Percentiles rank a stretch among this genome's conserved stretches.
These are phyloP conservation scores for Amphiprion clarkii DNA, from an alignment of 2,797 vertebrate genomes.

Conservation along the genomic window DNA sequence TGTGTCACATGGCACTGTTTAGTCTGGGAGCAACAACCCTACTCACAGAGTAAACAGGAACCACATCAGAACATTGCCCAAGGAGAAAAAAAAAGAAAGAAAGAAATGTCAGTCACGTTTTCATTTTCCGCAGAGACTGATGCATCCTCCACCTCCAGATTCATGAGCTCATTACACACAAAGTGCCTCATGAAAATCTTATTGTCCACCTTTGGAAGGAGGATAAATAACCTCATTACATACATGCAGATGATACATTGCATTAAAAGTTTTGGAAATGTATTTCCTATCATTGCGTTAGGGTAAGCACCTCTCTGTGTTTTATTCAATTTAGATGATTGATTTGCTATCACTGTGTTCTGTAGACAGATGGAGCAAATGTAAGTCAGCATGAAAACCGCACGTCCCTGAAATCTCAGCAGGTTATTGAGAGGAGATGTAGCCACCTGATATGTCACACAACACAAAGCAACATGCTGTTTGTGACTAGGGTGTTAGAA, in stretches of 20 bases:
- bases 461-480: background rate
- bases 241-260: conserved; percentile 19
- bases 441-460: conserved; percentile 1
- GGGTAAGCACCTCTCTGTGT: background rate
- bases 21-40: background rate
- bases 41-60: conserved; percentile 15
- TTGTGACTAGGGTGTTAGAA: background rate
- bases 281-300: conserved; percentile 1
- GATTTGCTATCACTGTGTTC: conserved; percentile 16
- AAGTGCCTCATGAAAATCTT: conserved; percentile 13
- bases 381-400: conserved; percentile 14
- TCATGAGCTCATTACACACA: conserved; percentile 32
- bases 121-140: background rate
- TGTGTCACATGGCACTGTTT: background rate
- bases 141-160: conserved; percentile 27
- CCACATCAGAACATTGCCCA: conserved; percentile 22
- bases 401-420: conserved; percentile 16
- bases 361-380: conserved; percentile 19
- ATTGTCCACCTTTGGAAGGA: conserved; percentile 14
- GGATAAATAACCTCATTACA: conserved; percentile 11
- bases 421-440: conserved; percentile 28
- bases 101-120: background rate
- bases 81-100: background rate
- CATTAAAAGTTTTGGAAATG: conserved; percentile 13
- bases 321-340: conserved; percentile 5